Percentiles rank a stretch among this genome's conserved stretches.
Evolutionary conservation across 2,797 vertebrate genomes (phyloP).

Genomic region (Gobionotothen gibberifrons): DNA sequence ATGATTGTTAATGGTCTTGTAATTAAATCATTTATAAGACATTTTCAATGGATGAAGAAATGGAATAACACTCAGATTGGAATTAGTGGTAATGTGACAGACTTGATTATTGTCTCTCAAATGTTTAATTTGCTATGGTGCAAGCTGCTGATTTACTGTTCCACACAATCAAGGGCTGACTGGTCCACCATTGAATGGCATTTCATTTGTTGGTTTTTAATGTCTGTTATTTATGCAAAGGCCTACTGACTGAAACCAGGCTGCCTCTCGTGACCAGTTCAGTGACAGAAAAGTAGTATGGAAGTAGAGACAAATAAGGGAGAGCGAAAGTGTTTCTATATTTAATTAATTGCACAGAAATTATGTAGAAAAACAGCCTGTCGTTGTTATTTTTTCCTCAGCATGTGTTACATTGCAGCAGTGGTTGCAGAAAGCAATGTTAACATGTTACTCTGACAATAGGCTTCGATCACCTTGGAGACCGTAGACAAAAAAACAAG

Average conservation of each 20-base stretch:
- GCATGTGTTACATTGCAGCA: constrained; percentile 37
- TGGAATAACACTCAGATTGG: constrained; percentile 24
- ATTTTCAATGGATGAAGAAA: constrained; percentile 35
- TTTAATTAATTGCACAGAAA: constrained; percentile 61
- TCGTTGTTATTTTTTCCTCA: constrained; percentile 24
- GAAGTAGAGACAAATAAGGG: constrained; percentile 32
- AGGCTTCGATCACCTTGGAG: constrained; percentile 23
- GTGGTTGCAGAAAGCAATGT: constrained; percentile 11
- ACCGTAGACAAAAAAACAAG: constrained; percentile 27
- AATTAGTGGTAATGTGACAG: constrained; percentile 31
- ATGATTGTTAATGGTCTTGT: constrained; percentile 27
- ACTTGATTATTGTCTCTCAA: constrained; percentile 54
- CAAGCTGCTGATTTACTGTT: constrained; percentile 40
- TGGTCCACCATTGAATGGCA: constrained; percentile 29
- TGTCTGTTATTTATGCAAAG: constrained; percentile 50
- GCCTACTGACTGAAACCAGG: constrained; percentile 61
- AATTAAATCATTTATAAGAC: constrained; percentile 18
- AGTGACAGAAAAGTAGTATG: constrained; percentile 6
- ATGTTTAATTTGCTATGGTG: constrained; percentile 41
- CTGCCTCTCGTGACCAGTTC: constrained; percentile 59
- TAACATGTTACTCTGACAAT: constrained; percentile 7
- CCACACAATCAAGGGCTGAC: constrained; percentile 59
- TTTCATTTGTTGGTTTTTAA: constrained; percentile 37
- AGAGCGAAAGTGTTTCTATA: constrained; percentile 33
- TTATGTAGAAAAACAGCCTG: constrained; percentile 8